These are phyloP conservation scores for Crepidodera aurea DNA, from an alignment of 2,888 invertebrate species.

Conservation along the genomic window DNA sequence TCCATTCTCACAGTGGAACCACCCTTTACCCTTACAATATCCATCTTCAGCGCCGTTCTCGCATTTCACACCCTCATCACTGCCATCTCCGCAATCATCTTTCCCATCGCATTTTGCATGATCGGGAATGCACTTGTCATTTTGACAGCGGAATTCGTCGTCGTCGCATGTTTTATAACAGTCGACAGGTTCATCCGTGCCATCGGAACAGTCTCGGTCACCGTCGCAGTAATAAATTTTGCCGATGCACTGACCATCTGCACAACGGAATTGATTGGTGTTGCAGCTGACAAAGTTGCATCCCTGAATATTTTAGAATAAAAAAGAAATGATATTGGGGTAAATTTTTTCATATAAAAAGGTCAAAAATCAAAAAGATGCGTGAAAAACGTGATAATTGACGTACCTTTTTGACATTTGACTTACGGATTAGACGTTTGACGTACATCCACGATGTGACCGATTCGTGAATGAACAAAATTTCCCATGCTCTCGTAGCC, in stretches of 20 bases:
- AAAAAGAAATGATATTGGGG: not conserved
- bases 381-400: no score
- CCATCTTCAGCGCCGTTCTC: slow-evolving; percentile 45
- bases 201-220: slow-evolving; percentile 73
- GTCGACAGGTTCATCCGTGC: slow-evolving; percentile 72
- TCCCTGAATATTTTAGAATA: no score
- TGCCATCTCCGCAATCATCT: slow-evolving; percentile 74
- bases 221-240: slow-evolving; percentile 72
- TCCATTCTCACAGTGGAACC: slow-evolving; percentile 72
- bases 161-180: slow-evolving; percentile 62
- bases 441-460: no score
- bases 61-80: slow-evolving; percentile 68
- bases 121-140: slow-evolving; percentile 72
- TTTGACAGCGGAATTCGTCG: slow-evolving; percentile 69
- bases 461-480: no score
- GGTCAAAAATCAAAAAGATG: no score
- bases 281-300: slow-evolving; percentile 56
- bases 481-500: no score
- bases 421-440: no score
- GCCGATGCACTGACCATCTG: slow-evolving; percentile 66
- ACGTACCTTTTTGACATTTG: no score
- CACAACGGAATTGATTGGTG: slow-evolving; percentile 62
- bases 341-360: no score
- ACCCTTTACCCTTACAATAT: slow-evolving; percentile 58
- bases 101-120: slow-evolving; percentile 76